These are phyloP conservation scores for Hippopotamyrus pictus DNA, from an alignment of 2,797 vertebrate genomes.

Conservation along the genomic window DNA sequence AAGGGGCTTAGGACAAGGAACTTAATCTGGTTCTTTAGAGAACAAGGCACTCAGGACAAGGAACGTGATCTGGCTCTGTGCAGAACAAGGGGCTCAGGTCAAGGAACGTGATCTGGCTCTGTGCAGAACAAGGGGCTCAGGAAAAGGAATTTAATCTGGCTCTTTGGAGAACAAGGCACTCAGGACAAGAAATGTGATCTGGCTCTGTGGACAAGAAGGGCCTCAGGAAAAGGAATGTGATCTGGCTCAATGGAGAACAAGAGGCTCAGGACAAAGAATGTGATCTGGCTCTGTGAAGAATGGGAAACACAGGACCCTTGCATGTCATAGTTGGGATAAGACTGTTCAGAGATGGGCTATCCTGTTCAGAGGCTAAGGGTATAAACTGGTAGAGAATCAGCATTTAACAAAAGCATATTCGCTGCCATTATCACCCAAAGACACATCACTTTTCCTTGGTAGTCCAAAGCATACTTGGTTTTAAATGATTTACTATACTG, in stretches of 20 bases:
- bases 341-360: background rate
- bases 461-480: background rate
- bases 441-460: background rate
- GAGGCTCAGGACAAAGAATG: background rate
- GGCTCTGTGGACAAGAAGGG: background rate
- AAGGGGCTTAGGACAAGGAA: background rate
- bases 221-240: background rate
- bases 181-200: background rate
- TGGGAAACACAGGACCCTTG: background rate
- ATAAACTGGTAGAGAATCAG: background rate
- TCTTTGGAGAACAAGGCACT: background rate
- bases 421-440: background rate
- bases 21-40: too few relatives aligned
- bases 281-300: background rate
- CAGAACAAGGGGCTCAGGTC: background rate
- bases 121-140: background rate
- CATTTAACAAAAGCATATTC: background rate
- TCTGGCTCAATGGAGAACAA: background rate
- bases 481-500: background rate
- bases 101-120: background rate
- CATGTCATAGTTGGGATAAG: background rate
- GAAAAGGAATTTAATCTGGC: background rate
- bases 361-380: background rate
- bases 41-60: too few relatives aligned
- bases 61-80: background rate